Percentiles rank a stretch among this genome's conserved stretches.
Conservation (phyloP, 92 coral and sea anemone genomes). For the Nematostella vectensis region DNA sequence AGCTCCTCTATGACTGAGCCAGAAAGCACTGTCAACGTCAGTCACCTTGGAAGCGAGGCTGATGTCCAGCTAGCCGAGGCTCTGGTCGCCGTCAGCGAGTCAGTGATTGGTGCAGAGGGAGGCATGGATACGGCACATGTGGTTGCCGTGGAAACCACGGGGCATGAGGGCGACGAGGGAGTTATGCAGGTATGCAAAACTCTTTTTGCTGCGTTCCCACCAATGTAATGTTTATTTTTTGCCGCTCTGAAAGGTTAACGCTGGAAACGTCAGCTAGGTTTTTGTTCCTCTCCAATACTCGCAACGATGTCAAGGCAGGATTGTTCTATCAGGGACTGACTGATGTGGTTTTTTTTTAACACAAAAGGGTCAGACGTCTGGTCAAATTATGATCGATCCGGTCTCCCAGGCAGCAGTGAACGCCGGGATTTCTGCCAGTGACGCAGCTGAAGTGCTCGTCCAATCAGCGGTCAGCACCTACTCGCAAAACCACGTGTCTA, state of each 20-base stretch:
- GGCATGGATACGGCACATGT: constrained; percentile 69
- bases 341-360: no score
- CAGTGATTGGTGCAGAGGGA: constrained; percentile 72
- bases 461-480: constrained; percentile 66
- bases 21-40: constrained; percentile 68
- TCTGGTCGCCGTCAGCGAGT: constrained; percentile 95
- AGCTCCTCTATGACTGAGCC: constrained; percentile 44
- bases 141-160: constrained; percentile 74
- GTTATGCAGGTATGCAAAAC: background rate
- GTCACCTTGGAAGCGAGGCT: constrained; percentile 87
- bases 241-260: background rate
- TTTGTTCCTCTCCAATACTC: no score
- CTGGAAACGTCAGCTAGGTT: no score
- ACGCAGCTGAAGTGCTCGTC: constrained; percentile 63
- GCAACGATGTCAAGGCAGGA: no score
- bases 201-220: no score
- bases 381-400: constrained; percentile 67
- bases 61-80: constrained; percentile 98
- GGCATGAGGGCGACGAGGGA: constrained; percentile 35
- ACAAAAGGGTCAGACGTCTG: constrained; percentile 18
- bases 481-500: constrained; percentile 37
- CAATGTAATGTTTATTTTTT: no score
- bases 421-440: constrained; percentile 81
- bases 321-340: no score
- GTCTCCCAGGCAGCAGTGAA: constrained; percentile 88